These are phyloP conservation scores for Madoqua kirkii DNA, from an alignment of 2,113 vertebrate genomes.

Conservation along the genomic window DNA sequence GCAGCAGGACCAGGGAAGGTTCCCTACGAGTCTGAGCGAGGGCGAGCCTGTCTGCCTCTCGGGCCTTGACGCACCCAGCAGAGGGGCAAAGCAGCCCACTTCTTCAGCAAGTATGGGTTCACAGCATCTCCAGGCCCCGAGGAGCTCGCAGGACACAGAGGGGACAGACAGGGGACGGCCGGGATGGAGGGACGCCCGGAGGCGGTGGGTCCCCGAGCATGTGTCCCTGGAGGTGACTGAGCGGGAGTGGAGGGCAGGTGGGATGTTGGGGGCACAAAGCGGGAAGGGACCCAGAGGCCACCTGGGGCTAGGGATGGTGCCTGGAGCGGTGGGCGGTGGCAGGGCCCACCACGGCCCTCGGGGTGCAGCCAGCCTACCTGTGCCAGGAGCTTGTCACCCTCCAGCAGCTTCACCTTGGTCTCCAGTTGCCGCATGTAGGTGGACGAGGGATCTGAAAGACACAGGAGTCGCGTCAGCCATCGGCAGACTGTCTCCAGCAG, in stretches of 20 bases:
- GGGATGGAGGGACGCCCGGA: fast-evolving
- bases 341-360: fast-evolving
- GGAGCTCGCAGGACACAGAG: fast-evolving
- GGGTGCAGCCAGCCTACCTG: slow-evolving; percentile 83
- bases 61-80: fast-evolving
- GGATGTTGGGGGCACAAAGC: fast-evolving
- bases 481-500: fast-evolving
- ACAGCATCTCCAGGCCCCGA: fast-evolving
- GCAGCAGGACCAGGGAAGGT: fast-evolving
- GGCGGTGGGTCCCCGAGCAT: neutral
- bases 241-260: fast-evolving
- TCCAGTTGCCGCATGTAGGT: slow-evolving; percentile 95
- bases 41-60: fast-evolving
- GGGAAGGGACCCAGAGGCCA: neutral
- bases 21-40: fast-evolving
- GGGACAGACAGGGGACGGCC: neutral
- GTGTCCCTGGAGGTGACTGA: neutral
- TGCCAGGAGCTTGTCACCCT: slow-evolving; percentile 91
- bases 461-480: fast-evolving
- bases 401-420: slow-evolving; percentile 92
- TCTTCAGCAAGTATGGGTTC: neutral
- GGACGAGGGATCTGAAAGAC: slow-evolving; percentile 89
- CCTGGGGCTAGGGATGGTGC: fast-evolving
- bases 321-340: fast-evolving
- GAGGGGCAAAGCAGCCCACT: neutral